A percentile compares a stretch with the other conserved stretches of the same genome.
Conservation (phyloP, 2,113 vertebrate genomes). For the Trematocara macrostoma region DNA sequence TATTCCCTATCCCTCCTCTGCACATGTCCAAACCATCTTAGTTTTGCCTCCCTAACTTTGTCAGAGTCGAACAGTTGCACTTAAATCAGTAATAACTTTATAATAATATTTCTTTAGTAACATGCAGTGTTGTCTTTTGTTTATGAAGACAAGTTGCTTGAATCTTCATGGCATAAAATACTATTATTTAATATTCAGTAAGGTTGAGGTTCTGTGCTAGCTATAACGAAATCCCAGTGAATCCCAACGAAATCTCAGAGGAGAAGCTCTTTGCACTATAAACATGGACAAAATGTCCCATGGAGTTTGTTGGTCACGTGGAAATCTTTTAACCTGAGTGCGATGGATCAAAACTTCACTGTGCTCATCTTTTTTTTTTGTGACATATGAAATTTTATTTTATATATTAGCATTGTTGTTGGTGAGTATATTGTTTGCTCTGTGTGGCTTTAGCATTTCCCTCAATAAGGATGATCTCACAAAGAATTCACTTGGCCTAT, state of each 20-base stretch:
- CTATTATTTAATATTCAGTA: not conserved
- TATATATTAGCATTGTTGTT: not conserved
- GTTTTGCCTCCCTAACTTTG: not conserved
- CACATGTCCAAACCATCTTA: not conserved
- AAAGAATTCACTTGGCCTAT: not conserved
- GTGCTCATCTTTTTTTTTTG: not conserved
- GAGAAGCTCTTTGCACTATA: not conserved
- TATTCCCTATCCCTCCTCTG: not conserved
- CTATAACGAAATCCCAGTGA: not conserved
- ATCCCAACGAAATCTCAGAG: not conserved
- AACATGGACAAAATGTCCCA: not conserved
- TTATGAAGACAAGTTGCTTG: not conserved
- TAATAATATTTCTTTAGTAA: not conserved
- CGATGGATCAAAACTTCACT: not conserved
- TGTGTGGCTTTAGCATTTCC: fast-evolving
- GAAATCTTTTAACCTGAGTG: not conserved
- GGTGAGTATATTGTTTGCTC: not conserved
- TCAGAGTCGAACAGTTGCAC: not conserved
- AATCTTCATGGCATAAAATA: not conserved
- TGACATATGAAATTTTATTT: not conserved
- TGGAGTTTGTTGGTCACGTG: not conserved
- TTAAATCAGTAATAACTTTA: not conserved
- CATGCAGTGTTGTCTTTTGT: not conserved
- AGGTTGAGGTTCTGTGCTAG: not conserved
- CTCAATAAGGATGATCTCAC: not conserved